Evolutionary conservation across 1,140 invertebrate genomes (phyloP).

Genomic region (Goniozus legneri): DNA sequence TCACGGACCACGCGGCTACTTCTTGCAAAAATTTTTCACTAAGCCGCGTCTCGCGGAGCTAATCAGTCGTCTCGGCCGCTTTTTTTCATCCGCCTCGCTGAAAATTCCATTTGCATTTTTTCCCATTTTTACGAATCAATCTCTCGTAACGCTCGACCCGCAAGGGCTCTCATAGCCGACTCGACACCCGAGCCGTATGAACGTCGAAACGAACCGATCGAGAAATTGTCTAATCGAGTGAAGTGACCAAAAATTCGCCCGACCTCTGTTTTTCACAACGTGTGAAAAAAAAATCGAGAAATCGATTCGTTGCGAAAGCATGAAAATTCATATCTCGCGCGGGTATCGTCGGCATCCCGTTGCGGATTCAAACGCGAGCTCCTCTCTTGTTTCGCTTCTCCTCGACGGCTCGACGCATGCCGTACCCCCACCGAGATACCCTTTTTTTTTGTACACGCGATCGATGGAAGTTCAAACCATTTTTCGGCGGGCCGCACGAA

Average conservation of each 20-base stretch:
- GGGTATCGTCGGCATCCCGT: constrained; percentile 1
- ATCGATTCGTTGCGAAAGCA: no score
- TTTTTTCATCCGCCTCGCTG: no score
- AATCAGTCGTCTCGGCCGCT: neutral
- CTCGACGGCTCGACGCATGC: constrained; percentile 14
- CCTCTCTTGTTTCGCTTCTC: constrained; percentile 36
- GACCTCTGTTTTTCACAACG: constrained; percentile 26
- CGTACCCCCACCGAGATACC: constrained; percentile 34
- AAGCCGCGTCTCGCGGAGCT: constrained; percentile 1
- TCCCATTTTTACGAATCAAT: no score
- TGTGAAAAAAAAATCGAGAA: constrained; percentile 20
- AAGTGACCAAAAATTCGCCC: no score
- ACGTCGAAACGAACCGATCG: no score
- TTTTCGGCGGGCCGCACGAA: no score
- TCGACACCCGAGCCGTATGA: no score
- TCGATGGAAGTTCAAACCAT: no score
- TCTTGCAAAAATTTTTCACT: neutral
- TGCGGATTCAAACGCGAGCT: constrained; percentile 20
- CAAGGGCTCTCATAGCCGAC: no score
- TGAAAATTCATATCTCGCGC: neutral
- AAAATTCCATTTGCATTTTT: no score
- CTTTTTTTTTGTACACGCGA: constrained; percentile 38
- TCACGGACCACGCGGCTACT: neutral
- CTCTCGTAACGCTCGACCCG: no score
- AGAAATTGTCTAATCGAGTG: no score